phyloP scores from a whole-genome alignment of 2,113 vertebrate genomes.

The Phalacrocorax aristotelis region DNA sequence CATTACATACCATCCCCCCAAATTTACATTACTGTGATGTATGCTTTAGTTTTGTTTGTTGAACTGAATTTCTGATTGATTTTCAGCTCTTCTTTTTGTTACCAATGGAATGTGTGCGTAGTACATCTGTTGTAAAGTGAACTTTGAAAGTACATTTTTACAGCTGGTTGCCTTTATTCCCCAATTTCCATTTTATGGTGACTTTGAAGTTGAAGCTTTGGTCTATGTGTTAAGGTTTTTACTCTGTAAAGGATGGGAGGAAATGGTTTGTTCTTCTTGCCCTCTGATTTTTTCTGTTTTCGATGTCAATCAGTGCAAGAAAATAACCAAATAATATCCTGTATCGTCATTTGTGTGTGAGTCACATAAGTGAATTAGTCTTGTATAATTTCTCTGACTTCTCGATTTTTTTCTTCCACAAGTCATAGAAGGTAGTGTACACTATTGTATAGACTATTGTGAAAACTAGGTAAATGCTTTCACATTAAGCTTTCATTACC shows the following conservation, averaged over 20 bases:
- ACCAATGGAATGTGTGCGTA: not conserved
- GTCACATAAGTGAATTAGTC: not conserved
- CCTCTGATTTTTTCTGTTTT: not conserved
- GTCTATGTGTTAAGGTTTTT: not conserved
- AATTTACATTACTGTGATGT: not conserved
- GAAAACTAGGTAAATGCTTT: not conserved
- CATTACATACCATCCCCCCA: not conserved
- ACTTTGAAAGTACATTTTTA: not conserved
- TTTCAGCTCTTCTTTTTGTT: not conserved
- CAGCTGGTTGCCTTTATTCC: not conserved
- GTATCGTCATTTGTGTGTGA: not conserved
- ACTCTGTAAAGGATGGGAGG: not conserved
- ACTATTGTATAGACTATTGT: not conserved
- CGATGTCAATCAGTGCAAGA: not conserved
- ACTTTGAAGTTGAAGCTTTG: slow-evolving; percentile 33
- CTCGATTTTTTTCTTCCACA: not conserved
- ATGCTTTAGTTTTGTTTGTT: not conserved
- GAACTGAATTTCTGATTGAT: not conserved
- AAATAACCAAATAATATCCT: not conserved
- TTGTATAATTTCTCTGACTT: not conserved
- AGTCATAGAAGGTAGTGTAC: not conserved
- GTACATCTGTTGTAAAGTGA: not conserved
- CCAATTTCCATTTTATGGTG: not conserved
- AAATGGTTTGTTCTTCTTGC: not conserved
- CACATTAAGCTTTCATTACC: not conserved